Evolutionary conservation across 2,888 invertebrate species (phyloP).

Genomic region (Stenotaenia linearis): DNA sequence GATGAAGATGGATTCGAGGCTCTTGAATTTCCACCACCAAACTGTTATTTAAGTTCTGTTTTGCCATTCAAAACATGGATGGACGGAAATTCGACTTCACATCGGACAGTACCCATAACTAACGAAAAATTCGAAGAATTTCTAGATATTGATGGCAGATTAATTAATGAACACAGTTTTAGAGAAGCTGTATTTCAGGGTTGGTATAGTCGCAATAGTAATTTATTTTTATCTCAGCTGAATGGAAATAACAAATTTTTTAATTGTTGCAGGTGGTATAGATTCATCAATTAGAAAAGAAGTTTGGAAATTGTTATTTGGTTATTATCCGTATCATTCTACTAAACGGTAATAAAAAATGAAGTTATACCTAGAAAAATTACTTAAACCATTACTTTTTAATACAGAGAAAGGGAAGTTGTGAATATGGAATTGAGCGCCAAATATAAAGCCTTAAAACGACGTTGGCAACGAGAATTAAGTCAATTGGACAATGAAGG

Average conservation of each 20-base stretch:
- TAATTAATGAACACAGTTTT: neutral
- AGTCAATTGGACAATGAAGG: neutral
- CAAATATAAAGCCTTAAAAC: constrained; percentile 3
- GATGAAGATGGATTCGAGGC: neutral
- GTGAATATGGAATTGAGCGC: neutral
- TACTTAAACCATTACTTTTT: neutral
- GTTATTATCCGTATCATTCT: neutral
- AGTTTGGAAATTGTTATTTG: constrained; percentile 28
- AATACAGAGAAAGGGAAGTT: neutral
- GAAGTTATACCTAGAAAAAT: neutral
- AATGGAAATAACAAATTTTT: neutral
- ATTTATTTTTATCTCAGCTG: neutral
- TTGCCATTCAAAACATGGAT: neutral
- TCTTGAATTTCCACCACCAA: constrained; percentile 27
- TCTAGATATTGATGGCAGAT: constrained; percentile 10
- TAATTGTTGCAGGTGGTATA: neutral
- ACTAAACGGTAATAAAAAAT: constrained; percentile 3
- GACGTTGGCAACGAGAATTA: neutral
- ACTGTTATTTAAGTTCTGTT: neutral
- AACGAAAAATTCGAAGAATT: neutral
- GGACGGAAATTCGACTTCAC: neutral
- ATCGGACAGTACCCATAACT: neutral
- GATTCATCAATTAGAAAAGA: neutral
- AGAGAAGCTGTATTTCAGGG: constrained; percentile 8
- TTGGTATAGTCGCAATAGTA: too few species aligned